Conservation (phyloP, 2,797 vertebrate species). For the Acrossocheilus wenchowensis region DNA sequence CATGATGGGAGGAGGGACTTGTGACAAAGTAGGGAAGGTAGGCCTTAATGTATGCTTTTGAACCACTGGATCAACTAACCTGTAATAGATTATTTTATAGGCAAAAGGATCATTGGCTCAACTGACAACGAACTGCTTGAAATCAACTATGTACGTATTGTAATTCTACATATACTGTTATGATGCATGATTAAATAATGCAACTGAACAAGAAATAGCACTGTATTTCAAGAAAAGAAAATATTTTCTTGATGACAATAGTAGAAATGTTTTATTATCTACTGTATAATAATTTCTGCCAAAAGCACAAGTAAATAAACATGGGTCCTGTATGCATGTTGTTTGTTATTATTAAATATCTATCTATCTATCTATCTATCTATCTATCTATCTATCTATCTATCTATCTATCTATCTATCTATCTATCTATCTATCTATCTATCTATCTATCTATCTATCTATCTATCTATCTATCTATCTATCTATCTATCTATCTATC, state of each 20-base stretch:
- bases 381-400: too few species aligned
- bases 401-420: too few species aligned
- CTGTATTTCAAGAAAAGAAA: not conserved
- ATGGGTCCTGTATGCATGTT: not conserved
- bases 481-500: too few species aligned
- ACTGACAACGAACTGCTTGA: not conserved
- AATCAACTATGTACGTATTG: conserved; percentile 9
- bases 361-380: conserved; percentile 2
- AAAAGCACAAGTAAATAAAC: conserved; percentile 42
- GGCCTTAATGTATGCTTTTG: conserved; percentile 11
- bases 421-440: too few species aligned
- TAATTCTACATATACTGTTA: not conserved
- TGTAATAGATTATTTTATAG: conserved; percentile 39
- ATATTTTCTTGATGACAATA: not conserved
- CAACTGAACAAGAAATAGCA: not conserved
- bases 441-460: not conserved
- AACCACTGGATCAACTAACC: conserved; percentile 24
- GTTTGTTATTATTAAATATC: conserved; percentile 41
- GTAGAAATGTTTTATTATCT: not conserved
- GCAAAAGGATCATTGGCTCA: not conserved
- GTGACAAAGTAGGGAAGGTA: conserved; percentile 32
- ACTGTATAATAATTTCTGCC: conserved; percentile 31
- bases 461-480: too few species aligned
- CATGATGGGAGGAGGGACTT: conserved; percentile 36
- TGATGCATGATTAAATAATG: not conserved